Evolutionary conservation across 2,113 vertebrate species (phyloP).

Genomic region (Takifugu flavidus): DNA sequence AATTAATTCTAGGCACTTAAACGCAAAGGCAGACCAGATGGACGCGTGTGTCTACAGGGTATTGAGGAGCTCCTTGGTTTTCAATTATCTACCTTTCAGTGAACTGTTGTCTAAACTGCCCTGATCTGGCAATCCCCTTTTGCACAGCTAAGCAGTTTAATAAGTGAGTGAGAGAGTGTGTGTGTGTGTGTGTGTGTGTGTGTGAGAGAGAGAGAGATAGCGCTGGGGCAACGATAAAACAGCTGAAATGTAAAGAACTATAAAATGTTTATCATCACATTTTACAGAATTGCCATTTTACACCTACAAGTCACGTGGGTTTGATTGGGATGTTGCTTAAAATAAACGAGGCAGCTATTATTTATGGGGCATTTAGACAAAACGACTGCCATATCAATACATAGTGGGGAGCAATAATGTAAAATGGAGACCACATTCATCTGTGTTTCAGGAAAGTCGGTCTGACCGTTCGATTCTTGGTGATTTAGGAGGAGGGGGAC

Average conservation of each 20-base stretch:
- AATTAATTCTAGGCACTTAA: conserved; percentile 22
- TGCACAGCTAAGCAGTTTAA: conserved; percentile 19
- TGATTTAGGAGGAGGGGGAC: no score
- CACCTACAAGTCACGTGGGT: conserved; percentile 19
- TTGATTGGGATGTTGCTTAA: conserved; percentile 11
- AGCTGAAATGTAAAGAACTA: conserved; percentile 10
- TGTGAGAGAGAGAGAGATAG: neutral
- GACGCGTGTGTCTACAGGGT: conserved; percentile 20
- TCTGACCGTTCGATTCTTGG: no score
- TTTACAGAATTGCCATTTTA: conserved; percentile 12
- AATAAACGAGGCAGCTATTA: conserved; percentile 29
- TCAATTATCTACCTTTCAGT: conserved; percentile 24
- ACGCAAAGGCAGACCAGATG: conserved; percentile 7
- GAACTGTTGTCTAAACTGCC: conserved; percentile 25
- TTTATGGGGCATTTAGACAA: conserved; percentile 1
- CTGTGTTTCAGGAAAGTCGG: neutral
- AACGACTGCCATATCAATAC: conserved; percentile 15
- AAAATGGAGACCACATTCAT: no score
- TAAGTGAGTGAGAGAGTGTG: neutral
- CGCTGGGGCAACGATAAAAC: neutral
- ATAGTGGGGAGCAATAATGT: neutral
- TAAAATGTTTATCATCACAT: conserved; percentile 20
- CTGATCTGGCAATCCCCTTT: conserved; percentile 33
- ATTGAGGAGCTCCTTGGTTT: conserved; percentile 26
- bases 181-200: neutral